A percentile compares a stretch with the other conserved stretches of the same genome.
Conservation (phyloP, 2,797 vertebrate species). For the Centropyge bicolor region DNA sequence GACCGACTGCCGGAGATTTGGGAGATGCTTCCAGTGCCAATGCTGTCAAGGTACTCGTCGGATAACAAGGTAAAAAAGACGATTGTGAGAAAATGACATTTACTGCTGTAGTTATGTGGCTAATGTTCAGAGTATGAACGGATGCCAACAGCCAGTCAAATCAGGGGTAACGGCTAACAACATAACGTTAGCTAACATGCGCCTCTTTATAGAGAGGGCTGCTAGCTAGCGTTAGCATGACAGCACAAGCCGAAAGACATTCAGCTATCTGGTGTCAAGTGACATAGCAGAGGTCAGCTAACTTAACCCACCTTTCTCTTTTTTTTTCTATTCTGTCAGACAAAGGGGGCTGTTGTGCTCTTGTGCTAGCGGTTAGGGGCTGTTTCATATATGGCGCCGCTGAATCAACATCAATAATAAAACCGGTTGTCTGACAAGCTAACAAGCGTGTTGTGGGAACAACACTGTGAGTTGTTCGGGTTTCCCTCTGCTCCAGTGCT, state of each 20-base stretch:
- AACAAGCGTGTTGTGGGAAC: not conserved
- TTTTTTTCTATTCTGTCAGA: not conserved
- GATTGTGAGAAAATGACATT: too few species aligned
- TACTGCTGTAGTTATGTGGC: not conserved
- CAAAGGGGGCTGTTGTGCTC: rapidly evolving
- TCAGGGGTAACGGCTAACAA: not conserved
- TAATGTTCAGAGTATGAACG: not conserved
- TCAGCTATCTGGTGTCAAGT: constrained; percentile 31
- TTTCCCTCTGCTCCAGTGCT: constrained; percentile 2
- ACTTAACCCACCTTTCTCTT: not conserved
- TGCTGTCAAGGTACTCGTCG: constrained; percentile 27
- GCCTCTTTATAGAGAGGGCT: too few species aligned
- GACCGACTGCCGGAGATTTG: constrained; percentile 23
- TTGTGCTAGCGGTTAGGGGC: not conserved
- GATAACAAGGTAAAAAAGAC: constrained; percentile 58
- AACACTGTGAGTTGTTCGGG: not conserved
- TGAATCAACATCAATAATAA: not conserved
- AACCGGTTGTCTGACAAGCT: not conserved
- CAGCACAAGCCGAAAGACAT: constrained; percentile 4
- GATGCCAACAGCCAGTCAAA: not conserved
- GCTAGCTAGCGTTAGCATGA: constrained; percentile 62
- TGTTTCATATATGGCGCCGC: not conserved
- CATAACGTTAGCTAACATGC: constrained; percentile 28
- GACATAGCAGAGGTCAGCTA: constrained; percentile 44
- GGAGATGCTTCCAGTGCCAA: constrained; percentile 53